Evolutionary conservation across 2,797 vertebrate genomes (phyloP).

Genomic region (Peromyscus attwateri): DNA sequence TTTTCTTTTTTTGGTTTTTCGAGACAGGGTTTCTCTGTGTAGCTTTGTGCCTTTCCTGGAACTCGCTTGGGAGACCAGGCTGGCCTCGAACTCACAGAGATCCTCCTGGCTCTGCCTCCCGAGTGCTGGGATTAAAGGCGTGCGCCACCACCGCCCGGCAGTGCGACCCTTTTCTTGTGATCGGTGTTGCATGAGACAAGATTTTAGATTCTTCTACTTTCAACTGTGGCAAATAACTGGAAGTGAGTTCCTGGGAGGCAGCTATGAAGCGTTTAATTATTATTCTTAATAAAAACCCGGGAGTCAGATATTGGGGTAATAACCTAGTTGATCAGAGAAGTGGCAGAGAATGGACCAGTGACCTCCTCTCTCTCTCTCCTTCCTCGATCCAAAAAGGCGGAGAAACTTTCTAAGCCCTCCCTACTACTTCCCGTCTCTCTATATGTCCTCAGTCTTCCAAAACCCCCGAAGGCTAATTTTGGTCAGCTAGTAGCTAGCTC

Average conservation of each 20-base stretch:
- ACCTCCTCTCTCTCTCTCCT: neutral
- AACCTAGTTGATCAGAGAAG: neutral
- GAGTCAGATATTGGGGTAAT: neutral
- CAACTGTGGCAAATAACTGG: neutral
- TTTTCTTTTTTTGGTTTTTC: too few species aligned
- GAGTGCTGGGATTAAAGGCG: too few species aligned
- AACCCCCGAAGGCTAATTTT: neutral
- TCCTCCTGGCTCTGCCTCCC: too few species aligned
- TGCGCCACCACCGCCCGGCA: too few species aligned
- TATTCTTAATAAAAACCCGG: neutral
- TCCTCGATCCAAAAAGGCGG: neutral
- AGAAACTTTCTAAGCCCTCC: neutral
- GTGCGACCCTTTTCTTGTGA: neutral
- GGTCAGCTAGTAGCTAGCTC: neutral
- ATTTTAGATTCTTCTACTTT: constrained; percentile 3
- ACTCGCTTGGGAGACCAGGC: too few species aligned
- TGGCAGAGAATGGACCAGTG: neutral
- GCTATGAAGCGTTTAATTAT: neutral
- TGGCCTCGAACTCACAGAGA: too few species aligned
- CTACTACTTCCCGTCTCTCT: neutral
- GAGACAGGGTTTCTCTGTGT: too few species aligned
- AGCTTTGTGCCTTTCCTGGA: too few species aligned
- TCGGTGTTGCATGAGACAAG: neutral
- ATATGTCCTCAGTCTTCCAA: neutral
- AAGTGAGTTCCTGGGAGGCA: neutral